These are phyloP conservation scores for Neolamprologus fasciatus DNA, from an alignment of 2,113 vertebrate genomes.

Conservation along the genomic window DNA sequence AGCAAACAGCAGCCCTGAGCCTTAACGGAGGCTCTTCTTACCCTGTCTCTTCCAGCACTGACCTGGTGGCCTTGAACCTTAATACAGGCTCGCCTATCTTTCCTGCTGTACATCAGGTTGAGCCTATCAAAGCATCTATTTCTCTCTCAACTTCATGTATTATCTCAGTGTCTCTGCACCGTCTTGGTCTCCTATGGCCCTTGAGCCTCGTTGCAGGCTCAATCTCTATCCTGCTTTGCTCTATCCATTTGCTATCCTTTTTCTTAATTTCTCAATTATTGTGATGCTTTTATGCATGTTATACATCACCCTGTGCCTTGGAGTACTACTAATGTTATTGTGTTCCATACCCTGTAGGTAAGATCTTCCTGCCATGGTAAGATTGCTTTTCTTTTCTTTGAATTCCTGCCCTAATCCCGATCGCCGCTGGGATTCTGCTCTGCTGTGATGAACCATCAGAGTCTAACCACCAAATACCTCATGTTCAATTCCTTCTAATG, in stretches of 20 bases:
- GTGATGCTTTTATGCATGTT: background rate
- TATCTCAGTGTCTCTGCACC: background rate
- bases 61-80: background rate
- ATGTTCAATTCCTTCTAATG: background rate
- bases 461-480: background rate
- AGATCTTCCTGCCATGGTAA: background rate
- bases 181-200: background rate
- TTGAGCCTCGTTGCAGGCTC: background rate
- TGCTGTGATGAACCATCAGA: background rate
- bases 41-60: background rate
- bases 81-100: background rate
- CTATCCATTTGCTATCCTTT: background rate
- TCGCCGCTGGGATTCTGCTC: background rate
- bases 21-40: background rate
- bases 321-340: background rate
- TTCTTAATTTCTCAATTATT: background rate
- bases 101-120: background rate
- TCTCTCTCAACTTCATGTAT: background rate
- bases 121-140: background rate
- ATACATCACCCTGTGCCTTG: background rate
- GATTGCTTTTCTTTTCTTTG: background rate
- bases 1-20: background rate
- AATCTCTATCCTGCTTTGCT: background rate
- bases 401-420: background rate
- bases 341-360: background rate